Conservation (phyloP, 1,140 invertebrate species). For the Atta colombica region DNA sequence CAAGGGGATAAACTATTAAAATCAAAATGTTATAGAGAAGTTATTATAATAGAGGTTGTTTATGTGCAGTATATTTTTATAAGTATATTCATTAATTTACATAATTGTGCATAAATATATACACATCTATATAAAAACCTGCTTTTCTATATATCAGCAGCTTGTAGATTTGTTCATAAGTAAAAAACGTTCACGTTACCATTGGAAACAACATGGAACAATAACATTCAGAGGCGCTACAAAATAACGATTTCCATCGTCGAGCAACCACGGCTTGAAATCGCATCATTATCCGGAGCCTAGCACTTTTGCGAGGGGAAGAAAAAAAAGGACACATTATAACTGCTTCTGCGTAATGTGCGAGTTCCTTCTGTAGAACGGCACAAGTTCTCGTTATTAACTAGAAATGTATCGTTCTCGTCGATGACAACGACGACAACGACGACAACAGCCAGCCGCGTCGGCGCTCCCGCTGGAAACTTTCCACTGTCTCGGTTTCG, state of each 20-base stretch:
- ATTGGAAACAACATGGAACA: neutral
- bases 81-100: neutral
- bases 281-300: conserved; percentile 61
- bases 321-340: conserved; percentile 26
- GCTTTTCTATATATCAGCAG: neutral
- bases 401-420: conserved; percentile 56
- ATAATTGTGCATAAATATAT: neutral
- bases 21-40: neutral
- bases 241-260: conserved; percentile 35
- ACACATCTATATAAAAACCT: neutral
- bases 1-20: neutral
- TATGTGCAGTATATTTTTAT: neutral
- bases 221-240: neutral
- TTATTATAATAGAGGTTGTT: neutral
- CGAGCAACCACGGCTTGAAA: conserved; percentile 44
- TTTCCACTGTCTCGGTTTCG: conserved; percentile 57
- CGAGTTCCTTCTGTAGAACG: conserved; percentile 37
- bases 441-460: neutral
- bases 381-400: conserved; percentile 66
- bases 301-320: conserved; percentile 2
- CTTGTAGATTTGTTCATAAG: neutral
- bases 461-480: conserved; percentile 56
- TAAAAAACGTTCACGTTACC: neutral
- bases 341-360: conserved; percentile 52
- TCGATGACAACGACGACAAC: conserved; percentile 3